These are phyloP conservation scores for Cyclura pinguis DNA, from an alignment of 2,797 vertebrate genomes.

Conservation along the genomic window DNA sequence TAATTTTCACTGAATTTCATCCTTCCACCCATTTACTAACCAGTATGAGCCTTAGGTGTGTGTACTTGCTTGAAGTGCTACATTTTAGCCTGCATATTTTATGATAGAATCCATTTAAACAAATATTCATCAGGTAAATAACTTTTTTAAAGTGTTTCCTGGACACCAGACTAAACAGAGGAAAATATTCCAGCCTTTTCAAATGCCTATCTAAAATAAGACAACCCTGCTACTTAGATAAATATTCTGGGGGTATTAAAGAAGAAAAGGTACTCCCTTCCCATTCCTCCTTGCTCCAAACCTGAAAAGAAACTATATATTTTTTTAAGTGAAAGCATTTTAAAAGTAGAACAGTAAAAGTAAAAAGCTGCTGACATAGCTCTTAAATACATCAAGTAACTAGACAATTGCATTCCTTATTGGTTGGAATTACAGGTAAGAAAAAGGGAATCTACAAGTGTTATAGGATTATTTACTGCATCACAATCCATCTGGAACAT, in stretches of 20 bases:
- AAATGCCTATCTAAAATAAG: conserved; percentile 33
- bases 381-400: background rate
- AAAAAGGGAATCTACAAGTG: background rate
- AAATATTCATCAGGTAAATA: background rate
- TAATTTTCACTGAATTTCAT: conserved; percentile 10
- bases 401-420: background rate
- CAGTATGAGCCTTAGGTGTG: background rate
- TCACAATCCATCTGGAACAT: conserved; percentile 2
- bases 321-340: conserved; percentile 6
- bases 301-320: conserved; percentile 6
- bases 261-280: background rate
- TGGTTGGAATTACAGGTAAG: background rate
- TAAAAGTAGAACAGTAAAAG: conserved; percentile 42
- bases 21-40: background rate
- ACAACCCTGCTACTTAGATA: background rate
- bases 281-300: background rate
- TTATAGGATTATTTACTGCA: background rate
- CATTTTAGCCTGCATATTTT: background rate
- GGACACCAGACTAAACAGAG: background rate
- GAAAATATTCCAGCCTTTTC: conserved; percentile 21
- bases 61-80: background rate
- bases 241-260: conserved; percentile 24
- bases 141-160: conserved; percentile 2
- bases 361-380: conserved; percentile 30
- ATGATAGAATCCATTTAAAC: conserved; percentile 5